Base-by-base conservation (phyloP, 2,113 vertebrate genomes). In the Boulengeromyrus knoepffleri region DNA sequence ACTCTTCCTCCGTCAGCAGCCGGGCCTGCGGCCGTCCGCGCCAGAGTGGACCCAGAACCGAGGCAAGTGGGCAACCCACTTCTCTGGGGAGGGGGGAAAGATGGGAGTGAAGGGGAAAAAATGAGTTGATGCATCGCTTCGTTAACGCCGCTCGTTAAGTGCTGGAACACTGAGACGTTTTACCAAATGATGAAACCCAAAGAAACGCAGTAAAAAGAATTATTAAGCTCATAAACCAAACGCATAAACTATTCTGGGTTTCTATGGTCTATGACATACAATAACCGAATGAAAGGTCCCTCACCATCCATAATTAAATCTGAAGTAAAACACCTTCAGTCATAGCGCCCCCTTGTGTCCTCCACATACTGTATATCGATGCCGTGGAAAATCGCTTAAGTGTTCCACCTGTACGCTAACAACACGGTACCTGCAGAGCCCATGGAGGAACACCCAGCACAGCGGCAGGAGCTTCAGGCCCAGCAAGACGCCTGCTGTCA, bases 1-100 rank as follows among this genome's bases (percentile, higher is more conserved):
- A 97, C 39, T 97, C 96, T 0, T 97, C 96, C 88, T 97, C 97
- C 0, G 96, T 97, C 47, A 97, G 95, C 52, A 92, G 92, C 62
- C 89, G 93, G 27, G 91, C 19, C 19, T 45, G 85, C 1, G 90
- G 10, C 2, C 91, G 93, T n/a, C 90, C 91, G 0, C 91, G 56
- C 21, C 91, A 36, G 5, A 91, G 89, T n/a, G 89, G 36, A 15
- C 89, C 49, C 89, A 90, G 27, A 42, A 88, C 21, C 1, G 24
- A 62, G 45, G 2, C 58, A 3, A 96, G 93, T 87, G 93, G 92
- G 3, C 50, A 83, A 91, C 93, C 94, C 27, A 92, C 88, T 94
- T 93, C 96, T 91, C 97, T 97, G 90, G 15, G 58, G 77, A 21
- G 50, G 47, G 19, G 12, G 12, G 49, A 19, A 15, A 53, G 27